These are phyloP conservation scores for Zaprionus ornatus DNA, from an alignment of 1,140 invertebrate genomes.

Conservation along the genomic window DNA sequence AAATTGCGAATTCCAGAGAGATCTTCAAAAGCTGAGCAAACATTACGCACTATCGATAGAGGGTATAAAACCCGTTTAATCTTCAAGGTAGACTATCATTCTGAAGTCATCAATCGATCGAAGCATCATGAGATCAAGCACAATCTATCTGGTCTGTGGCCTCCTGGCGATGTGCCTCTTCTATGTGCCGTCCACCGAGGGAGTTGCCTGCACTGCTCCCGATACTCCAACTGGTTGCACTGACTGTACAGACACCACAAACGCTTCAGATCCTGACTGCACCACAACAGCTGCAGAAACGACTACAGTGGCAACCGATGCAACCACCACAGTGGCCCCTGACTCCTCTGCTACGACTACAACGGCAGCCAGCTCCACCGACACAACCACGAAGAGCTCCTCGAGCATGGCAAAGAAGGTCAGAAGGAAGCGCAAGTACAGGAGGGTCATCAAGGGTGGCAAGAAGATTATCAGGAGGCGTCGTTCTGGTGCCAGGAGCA, in stretches of 20 bases:
- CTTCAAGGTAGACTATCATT: not conserved
- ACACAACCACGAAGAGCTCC: not conserved
- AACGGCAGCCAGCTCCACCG: too few species aligned
- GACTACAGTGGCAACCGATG: not conserved
- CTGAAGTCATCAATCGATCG: not conserved
- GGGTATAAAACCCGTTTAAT: slow-evolving; percentile 5
- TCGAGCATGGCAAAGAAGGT: not conserved
- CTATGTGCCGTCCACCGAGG: not conserved
- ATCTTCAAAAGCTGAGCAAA: slow-evolving; percentile 4
- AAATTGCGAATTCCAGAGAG: not conserved
- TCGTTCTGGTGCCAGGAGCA: too few species aligned
- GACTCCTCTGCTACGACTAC: not conserved
- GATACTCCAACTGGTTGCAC: not conserved
- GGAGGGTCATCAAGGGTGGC: too few species aligned
- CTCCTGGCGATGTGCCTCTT: slow-evolving; percentile 5
- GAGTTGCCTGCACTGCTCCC: not conserved
- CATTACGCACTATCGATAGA: not conserved
- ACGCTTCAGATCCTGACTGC: too few species aligned
- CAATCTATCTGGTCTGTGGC: not conserved
- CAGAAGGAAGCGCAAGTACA: not conserved
- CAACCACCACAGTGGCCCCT: too few species aligned
- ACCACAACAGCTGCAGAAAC: not conserved
- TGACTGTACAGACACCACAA: not conserved
- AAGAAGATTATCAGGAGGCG: too few species aligned
- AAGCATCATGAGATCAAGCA: not conserved